Evolutionary conservation across 2,888 invertebrate species (phyloP), one percentile per base, ranked within the genome.

Genomic region (Harpagoxenus sublaevis): DNA sequence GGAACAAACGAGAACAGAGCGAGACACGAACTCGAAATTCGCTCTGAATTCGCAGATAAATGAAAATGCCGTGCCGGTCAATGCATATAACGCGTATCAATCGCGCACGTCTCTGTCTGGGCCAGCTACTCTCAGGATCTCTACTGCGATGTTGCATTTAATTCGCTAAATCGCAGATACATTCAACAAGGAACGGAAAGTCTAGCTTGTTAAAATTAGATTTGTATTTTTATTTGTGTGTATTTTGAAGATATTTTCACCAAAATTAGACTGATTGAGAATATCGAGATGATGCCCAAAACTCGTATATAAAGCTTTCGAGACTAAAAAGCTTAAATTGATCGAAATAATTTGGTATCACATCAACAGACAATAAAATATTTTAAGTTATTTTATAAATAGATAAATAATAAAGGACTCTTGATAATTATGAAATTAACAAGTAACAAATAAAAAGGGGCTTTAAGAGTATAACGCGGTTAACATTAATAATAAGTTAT

Each of bases 1-100:
- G 42, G 31, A 83, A 63, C 48, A 63, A 42, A 55, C 31, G 57
- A 28, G 45, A 77, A 62, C 75, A 63, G 66, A 51, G 48, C 51
- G 35, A n/a, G 35, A 23, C 48, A 42, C 15, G 42, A 31, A 74
- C n/a, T 55, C 48, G 66, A 45, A 74, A 83, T 48, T 35, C n/a
- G 39, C 73, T 68, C 68, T 73, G 75, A 86, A 81, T 86, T 87
- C 62, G 53, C 78, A 68, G 86, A 60, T 71, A 86, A 84, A 82
- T 83, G 82, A 74, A 86, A 85, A 77, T 71, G 83, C 73, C 68
- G 82, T 42, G 62, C 55, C 71, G 83, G 83, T 60, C 85, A 78
- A 78, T 78, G 84, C 77, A 65, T 78, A 78, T 84, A 85, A 70
- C 78, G 84, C 57, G 35, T 86, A 86, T 79, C 79, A 74, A 84